Conservation (phyloP, 2,797 vertebrate species). For the Natrix natrix region DNA sequence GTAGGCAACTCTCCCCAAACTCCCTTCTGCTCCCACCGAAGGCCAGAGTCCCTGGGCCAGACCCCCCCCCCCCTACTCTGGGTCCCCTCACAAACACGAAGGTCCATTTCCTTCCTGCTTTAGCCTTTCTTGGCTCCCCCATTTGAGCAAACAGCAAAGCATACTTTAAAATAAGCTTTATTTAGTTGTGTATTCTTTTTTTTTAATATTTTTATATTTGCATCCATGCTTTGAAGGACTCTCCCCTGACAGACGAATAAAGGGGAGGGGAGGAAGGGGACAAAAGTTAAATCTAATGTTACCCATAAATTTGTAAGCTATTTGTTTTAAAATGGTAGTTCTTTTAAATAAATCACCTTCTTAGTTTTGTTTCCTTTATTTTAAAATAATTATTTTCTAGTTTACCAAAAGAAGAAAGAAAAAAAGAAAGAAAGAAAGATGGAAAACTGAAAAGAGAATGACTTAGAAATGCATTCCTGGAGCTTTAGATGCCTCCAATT, state of each 20-base stretch:
- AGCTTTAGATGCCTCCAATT: constrained; percentile 56
- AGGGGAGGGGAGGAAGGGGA: neutral
- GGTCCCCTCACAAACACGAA: neutral
- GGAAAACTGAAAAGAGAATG: constrained; percentile 75
- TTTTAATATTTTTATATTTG: constrained; percentile 79
- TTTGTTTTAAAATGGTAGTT: constrained; percentile 65
- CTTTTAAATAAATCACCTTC: constrained; percentile 90
- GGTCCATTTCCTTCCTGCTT: neutral
- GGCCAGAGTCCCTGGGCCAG: too few species aligned
- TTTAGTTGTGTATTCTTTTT: constrained; percentile 78
- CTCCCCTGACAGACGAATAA: constrained; percentile 58
- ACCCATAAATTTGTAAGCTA: constrained; percentile 78
- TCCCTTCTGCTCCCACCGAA: neutral
- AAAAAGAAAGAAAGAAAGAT: neutral
- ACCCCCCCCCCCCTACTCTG: neutral
- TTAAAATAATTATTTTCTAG: constrained; percentile 81
- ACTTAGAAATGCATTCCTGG: constrained; percentile 63
- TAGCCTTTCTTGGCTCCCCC: neutral
- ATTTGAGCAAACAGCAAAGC: constrained; percentile 40
- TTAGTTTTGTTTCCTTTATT: constrained; percentile 77
- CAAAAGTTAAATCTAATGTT: constrained; percentile 76
- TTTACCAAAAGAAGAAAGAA: constrained; percentile 76
- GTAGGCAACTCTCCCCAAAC: neutral
- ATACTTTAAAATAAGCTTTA: constrained; percentile 99
- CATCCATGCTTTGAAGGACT: constrained; percentile 88